Conservation (phyloP, 1,140 invertebrate species). For the Caenorhabditis latens region DNA sequence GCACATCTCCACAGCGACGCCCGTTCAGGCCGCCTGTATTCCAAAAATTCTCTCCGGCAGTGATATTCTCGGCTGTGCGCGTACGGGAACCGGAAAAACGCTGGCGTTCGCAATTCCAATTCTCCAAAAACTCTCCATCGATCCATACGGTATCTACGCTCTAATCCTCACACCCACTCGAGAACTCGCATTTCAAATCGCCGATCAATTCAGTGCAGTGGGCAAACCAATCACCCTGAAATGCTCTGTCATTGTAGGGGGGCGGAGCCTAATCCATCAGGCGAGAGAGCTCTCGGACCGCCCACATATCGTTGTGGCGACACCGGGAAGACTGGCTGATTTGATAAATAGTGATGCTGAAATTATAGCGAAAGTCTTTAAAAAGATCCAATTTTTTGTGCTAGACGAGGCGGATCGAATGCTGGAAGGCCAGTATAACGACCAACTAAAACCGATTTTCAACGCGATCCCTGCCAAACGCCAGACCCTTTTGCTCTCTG, state of each 20-base stretch:
- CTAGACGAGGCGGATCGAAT: constrained; percentile 76
- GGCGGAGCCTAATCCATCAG: constrained; percentile 64
- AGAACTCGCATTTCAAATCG: constrained; percentile 77
- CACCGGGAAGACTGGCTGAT: constrained; percentile 88
- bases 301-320: constrained; percentile 86
- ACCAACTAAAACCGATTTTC: constrained; percentile 90
- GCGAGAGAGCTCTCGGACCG: constrained; percentile 58
- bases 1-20: constrained; percentile 62
- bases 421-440: constrained; percentile 73
- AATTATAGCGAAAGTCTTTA: constrained; percentile 60
- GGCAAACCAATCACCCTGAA: constrained; percentile 72
- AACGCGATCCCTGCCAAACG: constrained; percentile 87
- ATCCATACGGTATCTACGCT: constrained; percentile 75
- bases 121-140: constrained; percentile 71
- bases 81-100: constrained; percentile 76
- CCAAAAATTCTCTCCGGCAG: constrained; percentile 70
- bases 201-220: constrained; percentile 75
- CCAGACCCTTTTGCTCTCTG: constrained; percentile 95
- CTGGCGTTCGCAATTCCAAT: constrained; percentile 77
- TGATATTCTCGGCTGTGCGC: constrained; percentile 75
- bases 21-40: constrained; percentile 67
- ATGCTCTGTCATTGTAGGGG: constrained; percentile 68
- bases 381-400: constrained; percentile 71
- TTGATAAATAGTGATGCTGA: constrained; percentile 70
- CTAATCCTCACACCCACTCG: constrained; percentile 74